phyloP scores from a whole-genome alignment of 2,888 invertebrate species.

The Drosophila merina region DNA sequence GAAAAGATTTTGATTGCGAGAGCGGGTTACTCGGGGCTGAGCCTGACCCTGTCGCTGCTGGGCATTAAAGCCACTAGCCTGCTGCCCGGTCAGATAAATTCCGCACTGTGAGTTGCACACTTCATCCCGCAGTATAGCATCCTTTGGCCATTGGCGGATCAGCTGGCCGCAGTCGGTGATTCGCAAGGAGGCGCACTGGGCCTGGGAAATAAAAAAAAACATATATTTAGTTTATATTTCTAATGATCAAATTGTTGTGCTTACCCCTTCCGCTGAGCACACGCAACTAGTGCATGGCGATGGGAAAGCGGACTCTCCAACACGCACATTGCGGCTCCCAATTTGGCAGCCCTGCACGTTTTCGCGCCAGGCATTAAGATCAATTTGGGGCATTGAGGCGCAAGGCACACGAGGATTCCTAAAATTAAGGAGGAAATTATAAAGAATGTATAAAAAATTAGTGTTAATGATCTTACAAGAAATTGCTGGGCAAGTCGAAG shows the following conservation, averaged over 20 bases:
- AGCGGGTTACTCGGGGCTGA: slow-evolving; percentile 82
- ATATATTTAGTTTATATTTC: background rate
- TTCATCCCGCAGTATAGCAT: slow-evolving; percentile 92
- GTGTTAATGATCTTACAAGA: slow-evolving; percentile 87
- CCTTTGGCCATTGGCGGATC: slow-evolving; percentile 92
- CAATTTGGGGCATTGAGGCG: slow-evolving; percentile 90
- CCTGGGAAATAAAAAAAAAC: slow-evolving; percentile 84
- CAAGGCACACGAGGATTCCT: slow-evolving; percentile 95
- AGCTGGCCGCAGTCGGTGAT: slow-evolving; percentile 94
- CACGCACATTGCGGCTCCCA: slow-evolving; percentile 90
- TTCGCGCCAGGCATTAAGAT: slow-evolving; percentile 93
- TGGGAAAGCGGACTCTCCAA: slow-evolving; percentile 93
- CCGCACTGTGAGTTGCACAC: slow-evolving; percentile 96
- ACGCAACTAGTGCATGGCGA: slow-evolving; percentile 96
- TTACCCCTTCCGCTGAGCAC: slow-evolving; percentile 93
- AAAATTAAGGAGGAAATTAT: background rate
- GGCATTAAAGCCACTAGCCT: slow-evolving; percentile 75
- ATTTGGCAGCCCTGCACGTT: slow-evolving; percentile 92
- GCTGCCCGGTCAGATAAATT: slow-evolving; percentile 86
- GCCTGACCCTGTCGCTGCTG: slow-evolving; percentile 81
- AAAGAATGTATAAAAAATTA: background rate
- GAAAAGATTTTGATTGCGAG: slow-evolving; percentile 85
- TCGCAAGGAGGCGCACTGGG: slow-evolving; percentile 93
- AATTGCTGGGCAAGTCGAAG: slow-evolving; percentile 95
- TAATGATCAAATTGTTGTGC: slow-evolving; percentile 69